These are phyloP conservation scores for Cheilosia grossa DNA, from an alignment of 2,888 invertebrate species.

Conservation along the genomic window DNA sequence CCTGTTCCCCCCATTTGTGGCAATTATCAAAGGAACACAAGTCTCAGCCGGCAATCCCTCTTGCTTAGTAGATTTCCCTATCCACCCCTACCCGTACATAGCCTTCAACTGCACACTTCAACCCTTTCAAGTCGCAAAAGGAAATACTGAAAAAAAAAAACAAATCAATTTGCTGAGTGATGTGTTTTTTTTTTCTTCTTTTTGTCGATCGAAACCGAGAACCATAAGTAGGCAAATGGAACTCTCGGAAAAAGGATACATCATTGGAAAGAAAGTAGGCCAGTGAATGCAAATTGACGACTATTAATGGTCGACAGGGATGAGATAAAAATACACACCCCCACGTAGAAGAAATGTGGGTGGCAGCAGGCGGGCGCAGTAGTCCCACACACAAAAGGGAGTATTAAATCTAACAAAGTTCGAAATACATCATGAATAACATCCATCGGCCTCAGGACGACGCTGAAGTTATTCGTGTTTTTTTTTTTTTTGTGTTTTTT, in stretches of 20 bases:
- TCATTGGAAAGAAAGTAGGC: constrained; percentile 58
- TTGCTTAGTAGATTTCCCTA: not conserved
- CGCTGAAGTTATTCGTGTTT: constrained; percentile 31
- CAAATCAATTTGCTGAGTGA: constrained; percentile 52
- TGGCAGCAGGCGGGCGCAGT: not conserved
- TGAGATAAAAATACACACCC: constrained; percentile 19
- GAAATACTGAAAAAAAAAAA: not conserved
- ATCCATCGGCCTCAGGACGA: constrained; percentile 29
- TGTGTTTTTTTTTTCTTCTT: constrained; percentile 16
- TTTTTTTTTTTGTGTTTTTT: not conserved
- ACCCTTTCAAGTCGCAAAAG: constrained; percentile 1
- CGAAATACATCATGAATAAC: constrained; percentile 30
- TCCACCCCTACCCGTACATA: too few species aligned
- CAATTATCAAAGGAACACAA: constrained; percentile 36
- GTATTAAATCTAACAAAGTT: constrained; percentile 46
- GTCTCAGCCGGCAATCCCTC: constrained; percentile 18
- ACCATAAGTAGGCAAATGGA: constrained; percentile 60
- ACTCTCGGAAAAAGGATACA: constrained; percentile 50
- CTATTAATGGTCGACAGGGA: constrained; percentile 59
- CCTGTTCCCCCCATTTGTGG: constrained; percentile 12
- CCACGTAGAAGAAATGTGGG: not conserved
- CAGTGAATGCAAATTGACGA: constrained; percentile 70
- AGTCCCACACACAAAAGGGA: constrained; percentile 5
- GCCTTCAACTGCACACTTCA: not conserved
- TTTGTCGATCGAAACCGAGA: constrained; percentile 13